phyloP scores from a whole-genome alignment of 2,113 vertebrate species.

The Paradoxurus hermaphroditus region DNA sequence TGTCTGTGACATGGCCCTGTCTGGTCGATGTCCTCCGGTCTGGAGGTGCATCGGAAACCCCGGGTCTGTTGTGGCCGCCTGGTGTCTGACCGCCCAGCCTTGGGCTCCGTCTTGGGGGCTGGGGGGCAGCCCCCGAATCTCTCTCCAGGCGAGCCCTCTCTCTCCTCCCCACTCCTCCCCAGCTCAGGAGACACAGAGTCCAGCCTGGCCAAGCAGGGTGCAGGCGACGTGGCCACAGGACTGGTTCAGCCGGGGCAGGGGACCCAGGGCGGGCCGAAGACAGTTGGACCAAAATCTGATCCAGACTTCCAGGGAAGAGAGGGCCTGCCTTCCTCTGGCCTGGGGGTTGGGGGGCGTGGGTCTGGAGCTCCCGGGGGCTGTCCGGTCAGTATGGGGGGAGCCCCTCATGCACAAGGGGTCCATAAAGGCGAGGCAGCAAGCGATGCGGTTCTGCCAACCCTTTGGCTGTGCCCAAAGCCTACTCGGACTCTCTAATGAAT shows the following conservation, averaged over 20 bases:
- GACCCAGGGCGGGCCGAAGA: too few species aligned
- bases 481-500: not conserved
- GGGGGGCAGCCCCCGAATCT: not conserved
- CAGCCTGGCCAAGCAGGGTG: not conserved
- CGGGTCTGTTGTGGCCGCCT: too few species aligned
- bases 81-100: not conserved
- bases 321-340: not conserved
- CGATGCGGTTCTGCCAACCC: accelerated
- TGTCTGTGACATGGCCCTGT: accelerated
- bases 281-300: not conserved
- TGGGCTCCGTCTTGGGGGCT: accelerated
- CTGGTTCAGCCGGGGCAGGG: not conserved
- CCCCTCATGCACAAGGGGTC: not conserved
- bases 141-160: not conserved
- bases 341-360: not conserved
- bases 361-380: not conserved
- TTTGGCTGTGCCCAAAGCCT: not conserved
- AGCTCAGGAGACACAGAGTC: not conserved
- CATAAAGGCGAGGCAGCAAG: accelerated
- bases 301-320: not conserved
- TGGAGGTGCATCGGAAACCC: not conserved
- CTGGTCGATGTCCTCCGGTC: not conserved
- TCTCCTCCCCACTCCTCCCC: accelerated
- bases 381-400: not conserved
- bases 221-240: accelerated